A percentile compares a stretch with the other conserved stretches of the same genome.
Evolutionary conservation across 2,888 invertebrate species (phyloP).

Genomic region (Acleris sparsana): DNA sequence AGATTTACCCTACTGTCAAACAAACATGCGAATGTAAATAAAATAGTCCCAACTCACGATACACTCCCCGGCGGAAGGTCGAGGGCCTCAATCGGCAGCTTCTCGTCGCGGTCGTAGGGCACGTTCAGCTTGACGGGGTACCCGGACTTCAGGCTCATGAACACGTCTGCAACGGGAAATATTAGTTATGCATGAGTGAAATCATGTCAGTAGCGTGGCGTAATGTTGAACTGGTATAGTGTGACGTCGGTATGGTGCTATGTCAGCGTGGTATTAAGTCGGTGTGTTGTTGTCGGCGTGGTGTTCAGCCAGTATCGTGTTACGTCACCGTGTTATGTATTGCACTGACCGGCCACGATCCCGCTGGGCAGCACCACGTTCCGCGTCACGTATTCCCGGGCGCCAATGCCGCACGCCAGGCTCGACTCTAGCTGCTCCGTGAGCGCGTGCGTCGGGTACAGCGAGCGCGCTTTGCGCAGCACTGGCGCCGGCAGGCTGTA

Average conservation of each 20-base stretch:
- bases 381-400: conserved; percentile 78
- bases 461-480: conserved; percentile 59
- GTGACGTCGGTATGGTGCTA: too few species aligned
- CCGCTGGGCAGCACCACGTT: conserved; percentile 81
- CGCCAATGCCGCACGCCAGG: conserved; percentile 83
- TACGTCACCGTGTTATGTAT: too few species aligned
- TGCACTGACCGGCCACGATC: conserved; percentile 78
- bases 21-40: too few species aligned
- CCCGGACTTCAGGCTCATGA: conserved; percentile 62
- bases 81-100: conserved; percentile 65
- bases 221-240: too few species aligned
- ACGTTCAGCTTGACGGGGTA: conserved; percentile 53
- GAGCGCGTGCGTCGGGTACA: conserved; percentile 57
- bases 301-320: too few species aligned
- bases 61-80: conserved; percentile 57
- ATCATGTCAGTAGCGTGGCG: too few species aligned
- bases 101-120: conserved; percentile 39
- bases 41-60: conserved; percentile 53
- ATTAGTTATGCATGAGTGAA: background rate
- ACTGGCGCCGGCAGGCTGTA: conserved; percentile 67
- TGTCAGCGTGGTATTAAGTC: too few species aligned
- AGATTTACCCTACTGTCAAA: too few species aligned
- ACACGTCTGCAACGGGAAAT: conserved; percentile 54
- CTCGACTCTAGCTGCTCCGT: conserved; percentile 72
- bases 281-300: too few species aligned